phyloP scores from a whole-genome alignment of 64 coral and sea anemone genomes.

The Pocillopora verrucosa region DNA sequence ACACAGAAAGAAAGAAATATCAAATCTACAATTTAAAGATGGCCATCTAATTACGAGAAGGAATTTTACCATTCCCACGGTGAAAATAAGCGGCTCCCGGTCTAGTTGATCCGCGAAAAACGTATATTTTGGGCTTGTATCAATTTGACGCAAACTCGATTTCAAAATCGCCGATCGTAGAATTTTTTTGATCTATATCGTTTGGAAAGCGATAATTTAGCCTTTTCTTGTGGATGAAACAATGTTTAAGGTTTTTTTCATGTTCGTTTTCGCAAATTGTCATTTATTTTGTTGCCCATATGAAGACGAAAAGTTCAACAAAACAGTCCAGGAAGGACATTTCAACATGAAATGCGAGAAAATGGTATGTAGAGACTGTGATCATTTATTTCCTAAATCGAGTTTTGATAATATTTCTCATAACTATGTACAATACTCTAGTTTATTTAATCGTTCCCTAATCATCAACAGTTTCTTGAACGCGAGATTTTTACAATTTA shows the following conservation, averaged over 20 bases:
- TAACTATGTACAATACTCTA: background rate
- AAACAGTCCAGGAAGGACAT: background rate
- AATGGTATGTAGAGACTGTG: background rate
- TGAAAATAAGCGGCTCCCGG: background rate
- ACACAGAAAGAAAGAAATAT: background rate
- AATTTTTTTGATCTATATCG: background rate
- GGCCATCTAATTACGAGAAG: background rate
- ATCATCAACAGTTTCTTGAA: background rate
- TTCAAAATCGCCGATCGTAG: background rate
- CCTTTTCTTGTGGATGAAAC: background rate
- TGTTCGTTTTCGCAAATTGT: background rate
- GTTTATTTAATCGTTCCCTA: background rate
- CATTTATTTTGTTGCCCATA: background rate
- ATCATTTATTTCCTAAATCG: background rate
- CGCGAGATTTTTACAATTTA: background rate
- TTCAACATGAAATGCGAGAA: constrained; percentile 27
- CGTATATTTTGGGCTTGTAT: background rate
- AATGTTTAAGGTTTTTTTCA: background rate
- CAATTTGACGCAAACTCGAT: background rate
- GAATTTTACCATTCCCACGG: background rate
- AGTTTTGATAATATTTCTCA: background rate
- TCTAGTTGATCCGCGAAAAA: background rate
- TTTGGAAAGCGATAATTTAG: background rate
- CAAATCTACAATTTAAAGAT: background rate
- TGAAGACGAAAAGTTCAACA: background rate